phyloP scores from a whole-genome alignment of 2,888 invertebrate species.

The Flabesymbios commensalis region DNA sequence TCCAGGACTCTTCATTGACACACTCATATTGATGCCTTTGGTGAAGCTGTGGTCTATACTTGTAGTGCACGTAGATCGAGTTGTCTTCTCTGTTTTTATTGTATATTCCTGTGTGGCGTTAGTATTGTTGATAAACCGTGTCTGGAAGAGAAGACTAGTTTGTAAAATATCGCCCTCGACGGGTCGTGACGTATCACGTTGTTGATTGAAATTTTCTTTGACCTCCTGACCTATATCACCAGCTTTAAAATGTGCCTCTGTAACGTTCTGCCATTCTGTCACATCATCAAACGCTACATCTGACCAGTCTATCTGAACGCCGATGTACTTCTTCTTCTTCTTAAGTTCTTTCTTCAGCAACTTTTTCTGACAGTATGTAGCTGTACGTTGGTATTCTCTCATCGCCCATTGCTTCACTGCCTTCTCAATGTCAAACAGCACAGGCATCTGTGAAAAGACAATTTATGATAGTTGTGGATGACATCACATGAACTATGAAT shows the following conservation, averaged over 20 bases:
- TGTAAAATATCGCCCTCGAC: too few species aligned
- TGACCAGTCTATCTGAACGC: constrained; percentile 31
- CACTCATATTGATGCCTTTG: constrained; percentile 56
- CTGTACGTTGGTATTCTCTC: constrained; percentile 26
- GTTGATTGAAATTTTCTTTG: too few species aligned
- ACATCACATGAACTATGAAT: too few species aligned
- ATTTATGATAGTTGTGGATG: too few species aligned
- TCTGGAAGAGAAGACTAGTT: constrained; percentile 37
- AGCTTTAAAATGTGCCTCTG: not conserved
- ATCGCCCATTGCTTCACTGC: constrained; percentile 30
- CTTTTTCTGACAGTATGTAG: constrained; percentile 20
- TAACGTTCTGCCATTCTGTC: constrained; percentile 24
- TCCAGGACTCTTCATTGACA: constrained; percentile 58
- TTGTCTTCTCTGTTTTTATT: constrained; percentile 38
- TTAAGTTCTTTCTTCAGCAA: constrained; percentile 18
- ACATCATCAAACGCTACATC: constrained; percentile 24
- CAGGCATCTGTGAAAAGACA: too few species aligned
- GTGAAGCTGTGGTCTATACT: constrained; percentile 35
- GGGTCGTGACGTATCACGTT: too few species aligned
- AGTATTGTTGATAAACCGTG: constrained; percentile 40
- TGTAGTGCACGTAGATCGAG: constrained; percentile 31
- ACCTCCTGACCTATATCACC: too few species aligned
- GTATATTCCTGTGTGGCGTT: constrained; percentile 35
- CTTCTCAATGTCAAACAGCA: constrained; percentile 26
- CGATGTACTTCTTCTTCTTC: constrained; percentile 23